These are phyloP conservation scores for Pelobates cultripes DNA, from an alignment of 2,797 vertebrate species.

Conservation along the genomic window DNA sequence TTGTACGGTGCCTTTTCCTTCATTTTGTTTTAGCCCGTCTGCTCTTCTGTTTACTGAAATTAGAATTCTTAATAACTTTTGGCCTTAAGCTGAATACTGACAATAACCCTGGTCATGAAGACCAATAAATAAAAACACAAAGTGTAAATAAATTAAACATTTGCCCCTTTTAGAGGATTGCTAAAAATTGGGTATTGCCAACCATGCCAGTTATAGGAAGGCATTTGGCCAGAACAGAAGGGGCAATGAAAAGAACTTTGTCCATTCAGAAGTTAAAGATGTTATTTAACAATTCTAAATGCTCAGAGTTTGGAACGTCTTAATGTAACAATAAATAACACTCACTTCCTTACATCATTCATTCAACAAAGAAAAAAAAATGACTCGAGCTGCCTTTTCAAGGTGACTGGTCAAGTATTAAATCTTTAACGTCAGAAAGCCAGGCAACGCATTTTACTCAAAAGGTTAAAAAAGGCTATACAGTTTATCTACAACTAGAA, in stretches of 20 bases:
- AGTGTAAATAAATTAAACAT: background rate
- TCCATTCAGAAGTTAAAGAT: no score
- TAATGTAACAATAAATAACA: background rate
- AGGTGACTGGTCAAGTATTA: background rate
- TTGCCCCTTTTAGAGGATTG: no score
- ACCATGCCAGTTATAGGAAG: background rate
- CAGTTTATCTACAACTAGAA: no score
- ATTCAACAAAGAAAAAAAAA: background rate
- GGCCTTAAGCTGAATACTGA: background rate
- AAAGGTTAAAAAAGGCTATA: background rate
- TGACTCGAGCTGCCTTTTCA: background rate
- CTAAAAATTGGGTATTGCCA: no score
- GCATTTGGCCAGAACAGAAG: background rate
- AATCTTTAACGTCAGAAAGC: background rate
- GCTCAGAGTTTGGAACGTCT: background rate
- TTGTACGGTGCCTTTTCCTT: background rate
- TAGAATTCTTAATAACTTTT: background rate
- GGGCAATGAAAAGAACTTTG: background rate
- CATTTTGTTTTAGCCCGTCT: background rate
- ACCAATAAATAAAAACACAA: background rate
- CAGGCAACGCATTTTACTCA: background rate
- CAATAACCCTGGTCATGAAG: background rate
- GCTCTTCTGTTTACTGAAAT: background rate
- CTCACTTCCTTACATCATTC: background rate
- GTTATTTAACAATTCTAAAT: background rate